A percentile compares a stretch with the other conserved stretches of the same genome.
Evolutionary conservation across 2,797 vertebrate species (phyloP).

Genomic region (Salmo trutta): DNA sequence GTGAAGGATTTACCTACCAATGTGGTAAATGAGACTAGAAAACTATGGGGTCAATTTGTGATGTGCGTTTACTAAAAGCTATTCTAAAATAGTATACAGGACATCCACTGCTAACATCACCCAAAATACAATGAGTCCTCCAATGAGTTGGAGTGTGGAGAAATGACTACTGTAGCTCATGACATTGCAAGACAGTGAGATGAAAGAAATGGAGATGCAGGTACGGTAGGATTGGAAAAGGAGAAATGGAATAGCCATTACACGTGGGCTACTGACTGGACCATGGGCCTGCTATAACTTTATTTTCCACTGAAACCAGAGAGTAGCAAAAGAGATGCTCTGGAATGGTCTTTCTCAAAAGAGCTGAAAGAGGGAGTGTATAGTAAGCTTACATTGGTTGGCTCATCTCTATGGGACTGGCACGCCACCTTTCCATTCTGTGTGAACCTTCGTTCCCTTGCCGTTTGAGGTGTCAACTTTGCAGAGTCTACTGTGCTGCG

Average conservation of each 20-base stretch:
- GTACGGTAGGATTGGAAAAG: slow-evolving; percentile 14
- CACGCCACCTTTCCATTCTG: not conserved
- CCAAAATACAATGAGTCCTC: not conserved
- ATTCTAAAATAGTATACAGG: too few species aligned
- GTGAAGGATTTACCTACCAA: not conserved
- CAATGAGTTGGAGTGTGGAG: not conserved
- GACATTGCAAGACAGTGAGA: slow-evolving; percentile 2
- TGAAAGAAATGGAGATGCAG: slow-evolving; percentile 3
- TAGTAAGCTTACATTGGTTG: not conserved
- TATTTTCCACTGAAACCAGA: slow-evolving; percentile 12
- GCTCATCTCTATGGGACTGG: not conserved
- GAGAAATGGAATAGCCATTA: slow-evolving; percentile 29
- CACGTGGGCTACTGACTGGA: not conserved
- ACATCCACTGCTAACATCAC: too few species aligned
- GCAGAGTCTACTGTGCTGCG: not conserved
- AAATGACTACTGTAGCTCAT: not conserved
- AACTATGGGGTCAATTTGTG: too few species aligned
- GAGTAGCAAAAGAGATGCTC: not conserved
- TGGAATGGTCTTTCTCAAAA: not conserved
- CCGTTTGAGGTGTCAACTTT: not conserved
- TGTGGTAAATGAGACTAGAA: too few species aligned
- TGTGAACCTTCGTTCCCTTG: too few species aligned
- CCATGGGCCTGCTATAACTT: slow-evolving; percentile 7
- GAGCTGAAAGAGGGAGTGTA: not conserved
- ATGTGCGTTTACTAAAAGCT: too few species aligned